Percentiles rank a stretch among this genome's conserved stretches.
Evolutionary conservation across 2,888 invertebrate genomes (phyloP).

Genomic region (Eilema sororculum): DNA sequence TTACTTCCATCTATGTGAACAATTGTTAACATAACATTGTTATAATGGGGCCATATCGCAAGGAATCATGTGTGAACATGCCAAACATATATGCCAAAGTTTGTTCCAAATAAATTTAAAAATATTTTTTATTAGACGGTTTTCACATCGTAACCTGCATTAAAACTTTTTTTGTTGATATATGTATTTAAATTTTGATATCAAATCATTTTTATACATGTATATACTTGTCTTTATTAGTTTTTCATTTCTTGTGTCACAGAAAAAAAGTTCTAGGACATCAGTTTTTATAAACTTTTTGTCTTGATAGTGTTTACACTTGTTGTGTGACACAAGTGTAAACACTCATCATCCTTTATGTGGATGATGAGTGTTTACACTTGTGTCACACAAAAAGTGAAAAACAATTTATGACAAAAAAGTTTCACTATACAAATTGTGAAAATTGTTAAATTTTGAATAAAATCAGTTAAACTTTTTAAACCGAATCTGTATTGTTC

Average conservation of each 20-base stretch:
- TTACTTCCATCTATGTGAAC: slow-evolving; percentile 47
- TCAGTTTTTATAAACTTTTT: not conserved
- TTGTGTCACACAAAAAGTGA: not conserved
- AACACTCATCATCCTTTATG: too few species aligned
- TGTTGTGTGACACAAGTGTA: not conserved
- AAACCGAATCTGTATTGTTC: not conserved
- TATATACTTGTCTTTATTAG: not conserved
- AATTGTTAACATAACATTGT: slow-evolving; percentile 38
- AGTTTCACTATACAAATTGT: too few species aligned
- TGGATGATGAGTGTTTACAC: too few species aligned
- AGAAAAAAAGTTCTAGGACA: too few species aligned
- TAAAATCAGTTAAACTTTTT: not conserved
- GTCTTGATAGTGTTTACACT: not conserved
- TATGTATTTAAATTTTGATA: not conserved
- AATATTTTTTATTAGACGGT: not conserved
- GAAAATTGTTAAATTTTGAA: not conserved
- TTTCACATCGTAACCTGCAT: not conserved
- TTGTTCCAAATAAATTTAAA: slow-evolving; percentile 20
- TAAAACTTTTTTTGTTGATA: not conserved
- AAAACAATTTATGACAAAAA: too few species aligned
- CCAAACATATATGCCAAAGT: slow-evolving; percentile 21
- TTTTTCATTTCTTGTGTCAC: not conserved
- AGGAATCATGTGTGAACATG: slow-evolving; percentile 16
- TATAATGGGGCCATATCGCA: slow-evolving; percentile 54
- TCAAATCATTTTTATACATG: too few species aligned